Conservation (phyloP, 2,888 invertebrate species). For the Epsilonema sp. region DNA sequence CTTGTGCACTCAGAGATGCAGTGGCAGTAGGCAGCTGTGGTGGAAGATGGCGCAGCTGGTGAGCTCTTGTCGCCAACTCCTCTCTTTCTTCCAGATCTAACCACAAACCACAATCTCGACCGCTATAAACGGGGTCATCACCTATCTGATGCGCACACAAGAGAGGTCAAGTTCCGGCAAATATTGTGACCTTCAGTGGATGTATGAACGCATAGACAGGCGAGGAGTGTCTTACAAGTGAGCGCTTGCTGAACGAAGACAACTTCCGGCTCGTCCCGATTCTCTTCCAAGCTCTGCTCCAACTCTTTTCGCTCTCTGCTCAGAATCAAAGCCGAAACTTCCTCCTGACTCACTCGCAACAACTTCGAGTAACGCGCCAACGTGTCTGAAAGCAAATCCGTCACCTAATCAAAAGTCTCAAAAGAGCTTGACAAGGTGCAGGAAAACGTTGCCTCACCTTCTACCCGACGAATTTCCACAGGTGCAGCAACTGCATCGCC, state of each 20-base stretch:
- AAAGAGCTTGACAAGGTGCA: background rate
- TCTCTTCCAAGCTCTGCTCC: constrained; percentile 38
- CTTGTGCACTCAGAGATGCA: too few relatives aligned
- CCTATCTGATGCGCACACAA: too few relatives aligned
- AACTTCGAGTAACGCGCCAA: constrained; percentile 41
- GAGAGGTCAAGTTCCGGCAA: too few relatives aligned
- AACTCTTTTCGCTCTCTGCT: constrained; percentile 52
- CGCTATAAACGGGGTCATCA: too few relatives aligned
- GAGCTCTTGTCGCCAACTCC: too few relatives aligned
- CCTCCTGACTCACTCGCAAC: constrained; percentile 46
- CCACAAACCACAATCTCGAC: too few relatives aligned
- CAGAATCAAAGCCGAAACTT: constrained; percentile 46
- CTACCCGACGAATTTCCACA: constrained; percentile 23
- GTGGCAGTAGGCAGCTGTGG: too few relatives aligned
- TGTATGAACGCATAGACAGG: too few relatives aligned
- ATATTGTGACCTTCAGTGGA: too few relatives aligned
- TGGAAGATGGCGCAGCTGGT: too few relatives aligned
- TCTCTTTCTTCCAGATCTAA: too few relatives aligned
- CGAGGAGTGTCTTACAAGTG: constrained; percentile 36
- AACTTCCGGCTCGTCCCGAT: constrained; percentile 52
- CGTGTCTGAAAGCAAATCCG: constrained; percentile 13
- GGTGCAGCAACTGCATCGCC: too few relatives aligned
- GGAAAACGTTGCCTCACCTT: background rate
- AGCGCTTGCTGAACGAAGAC: constrained; percentile 68
- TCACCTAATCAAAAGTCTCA: background rate